phyloP scores from a whole-genome alignment of 2,113 vertebrate genomes.

The Psammodynastes pulverulentus region DNA sequence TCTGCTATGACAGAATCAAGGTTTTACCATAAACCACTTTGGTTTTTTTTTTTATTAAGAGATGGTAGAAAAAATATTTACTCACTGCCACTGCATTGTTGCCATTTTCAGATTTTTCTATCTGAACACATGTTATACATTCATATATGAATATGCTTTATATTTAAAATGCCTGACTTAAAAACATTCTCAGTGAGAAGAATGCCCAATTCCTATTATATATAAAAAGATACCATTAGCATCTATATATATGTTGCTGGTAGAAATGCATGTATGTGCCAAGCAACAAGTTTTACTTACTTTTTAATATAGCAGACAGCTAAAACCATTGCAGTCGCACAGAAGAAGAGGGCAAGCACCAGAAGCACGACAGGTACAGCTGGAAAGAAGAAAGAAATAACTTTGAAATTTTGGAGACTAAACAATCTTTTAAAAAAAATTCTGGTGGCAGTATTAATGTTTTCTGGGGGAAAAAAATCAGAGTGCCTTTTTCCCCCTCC shows the following conservation, averaged over 20 bases:
- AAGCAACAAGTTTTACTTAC: slow-evolving; percentile 63
- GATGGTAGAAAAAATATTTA: not conserved
- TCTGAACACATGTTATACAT: not conserved
- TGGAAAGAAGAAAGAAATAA: slow-evolving; percentile 46
- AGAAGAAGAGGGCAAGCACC: slow-evolving; percentile 72
- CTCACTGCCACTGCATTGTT: not conserved
- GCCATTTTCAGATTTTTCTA: not conserved
- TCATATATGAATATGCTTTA: not conserved
- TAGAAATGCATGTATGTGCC: not conserved
- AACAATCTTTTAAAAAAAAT: not conserved
- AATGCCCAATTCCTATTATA: not conserved
- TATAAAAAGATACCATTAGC: not conserved
- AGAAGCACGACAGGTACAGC: slow-evolving; percentile 75
- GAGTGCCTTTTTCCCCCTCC: too few relatives aligned
- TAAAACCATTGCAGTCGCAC: slow-evolving; percentile 69
- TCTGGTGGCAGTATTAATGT: not conserved
- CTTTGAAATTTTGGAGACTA: not conserved
- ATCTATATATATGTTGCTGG: not conserved
- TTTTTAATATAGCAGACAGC: slow-evolving; percentile 77
- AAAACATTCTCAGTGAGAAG: not conserved
- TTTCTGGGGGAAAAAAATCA: not conserved
- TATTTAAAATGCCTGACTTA: too few relatives aligned
- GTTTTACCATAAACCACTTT: not conserved
- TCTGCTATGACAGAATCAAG: not conserved
- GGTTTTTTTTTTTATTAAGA: not conserved